A percentile compares a stretch with the other conserved stretches of the same genome.
Evolutionary conservation across 2,888 invertebrate genomes (phyloP).

Genomic region (Microctonus hyperodae): DNA sequence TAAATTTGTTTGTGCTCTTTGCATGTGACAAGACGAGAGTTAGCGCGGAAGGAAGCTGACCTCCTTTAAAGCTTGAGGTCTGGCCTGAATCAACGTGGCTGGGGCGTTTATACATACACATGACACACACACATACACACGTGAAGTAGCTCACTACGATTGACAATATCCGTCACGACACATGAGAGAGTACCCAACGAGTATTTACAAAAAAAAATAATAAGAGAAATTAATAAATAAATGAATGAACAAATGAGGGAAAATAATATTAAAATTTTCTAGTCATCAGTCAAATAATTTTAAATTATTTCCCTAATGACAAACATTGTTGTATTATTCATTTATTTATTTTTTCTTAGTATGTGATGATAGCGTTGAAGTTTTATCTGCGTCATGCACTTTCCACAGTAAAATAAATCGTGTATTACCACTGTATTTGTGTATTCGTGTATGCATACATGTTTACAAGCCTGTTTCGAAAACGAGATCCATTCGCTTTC

Average conservation of each 20-base stretch:
- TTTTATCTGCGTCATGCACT: conserved; percentile 12
- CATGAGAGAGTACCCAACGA: background rate
- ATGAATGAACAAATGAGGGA: background rate
- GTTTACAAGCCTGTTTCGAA: background rate
- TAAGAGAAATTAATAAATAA: background rate
- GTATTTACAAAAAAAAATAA: conserved; percentile 15
- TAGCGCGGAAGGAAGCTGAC: conserved; percentile 33
- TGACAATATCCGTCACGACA: conserved; percentile 26
- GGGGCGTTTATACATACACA: background rate
- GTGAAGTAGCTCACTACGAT: conserved; percentile 23
- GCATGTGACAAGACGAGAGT: background rate
- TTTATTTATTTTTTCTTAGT: conserved; percentile 3
- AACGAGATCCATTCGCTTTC: conserved; percentile 16
- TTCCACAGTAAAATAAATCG: conserved; percentile 18
- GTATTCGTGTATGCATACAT: background rate
- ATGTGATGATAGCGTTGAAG: conserved; percentile 1
- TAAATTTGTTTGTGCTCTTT: background rate
- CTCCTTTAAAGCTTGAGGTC: conserved; percentile 29
- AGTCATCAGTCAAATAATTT: background rate
- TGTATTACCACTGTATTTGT: background rate
- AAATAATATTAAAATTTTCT: background rate
- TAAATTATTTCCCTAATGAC: background rate
- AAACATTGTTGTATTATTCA: background rate
- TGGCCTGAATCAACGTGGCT: conserved; percentile 30
- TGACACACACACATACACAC: background rate